Conservation (phyloP, 2,888 invertebrate species). For the Amblyjoppa fuscipennis region DNA sequence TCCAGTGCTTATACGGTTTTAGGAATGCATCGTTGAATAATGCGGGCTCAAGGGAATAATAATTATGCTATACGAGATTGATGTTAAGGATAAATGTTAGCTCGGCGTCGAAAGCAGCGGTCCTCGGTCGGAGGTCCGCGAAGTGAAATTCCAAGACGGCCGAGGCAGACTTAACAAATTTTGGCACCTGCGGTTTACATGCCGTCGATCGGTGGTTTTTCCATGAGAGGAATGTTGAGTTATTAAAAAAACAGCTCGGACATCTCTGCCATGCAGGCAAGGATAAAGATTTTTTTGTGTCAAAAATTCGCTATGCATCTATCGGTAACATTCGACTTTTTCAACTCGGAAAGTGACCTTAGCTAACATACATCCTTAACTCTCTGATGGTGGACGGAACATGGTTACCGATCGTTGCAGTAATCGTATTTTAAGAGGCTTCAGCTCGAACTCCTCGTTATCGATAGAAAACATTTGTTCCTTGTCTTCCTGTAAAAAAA, state of each 20-base stretch:
- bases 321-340: background rate
- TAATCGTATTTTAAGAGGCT: constrained; percentile 92
- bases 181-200: too few relatives aligned
- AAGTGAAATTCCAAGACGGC: background rate
- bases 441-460: constrained; percentile 95
- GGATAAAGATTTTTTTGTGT: background rate
- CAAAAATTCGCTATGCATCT: background rate
- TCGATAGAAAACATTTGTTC: constrained; percentile 91
- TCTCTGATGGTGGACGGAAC: constrained; percentile 85
- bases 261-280: too few relatives aligned
- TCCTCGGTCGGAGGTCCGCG: background rate
- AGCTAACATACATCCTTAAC: constrained; percentile 36
- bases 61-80: constrained; percentile 56
- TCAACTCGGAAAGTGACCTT: background rate
- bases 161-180: too few relatives aligned
- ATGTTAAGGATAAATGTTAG: constrained; percentile 18
- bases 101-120: background rate
- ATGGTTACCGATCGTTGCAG: constrained; percentile 91
- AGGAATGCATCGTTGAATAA: constrained; percentile 10
- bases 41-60: constrained; percentile 30
- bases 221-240: too few relatives aligned
- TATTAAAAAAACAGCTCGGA: too few relatives aligned
- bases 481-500: constrained; percentile 84
- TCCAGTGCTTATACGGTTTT: background rate
- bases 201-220: too few relatives aligned